Conservation (phyloP, 2,797 vertebrate genomes). For the Emydoidea blandingii region DNA sequence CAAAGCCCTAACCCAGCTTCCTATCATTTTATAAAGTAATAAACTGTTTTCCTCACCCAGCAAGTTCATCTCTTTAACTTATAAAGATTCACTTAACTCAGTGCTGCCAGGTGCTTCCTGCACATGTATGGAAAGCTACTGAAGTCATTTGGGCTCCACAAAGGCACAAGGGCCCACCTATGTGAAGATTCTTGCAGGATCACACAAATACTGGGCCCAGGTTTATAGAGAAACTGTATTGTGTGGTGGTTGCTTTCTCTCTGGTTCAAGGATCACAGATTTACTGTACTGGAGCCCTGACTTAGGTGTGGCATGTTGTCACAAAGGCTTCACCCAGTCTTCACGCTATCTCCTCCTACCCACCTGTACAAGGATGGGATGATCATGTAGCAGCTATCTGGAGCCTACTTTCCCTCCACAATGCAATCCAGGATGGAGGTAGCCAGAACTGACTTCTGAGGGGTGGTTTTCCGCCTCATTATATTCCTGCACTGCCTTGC, state of each 20-base stretch:
- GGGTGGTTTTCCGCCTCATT: not conserved
- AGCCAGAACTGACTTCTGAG: not conserved
- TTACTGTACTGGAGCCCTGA: not conserved
- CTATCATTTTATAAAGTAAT: not conserved
- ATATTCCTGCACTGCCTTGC: not conserved
- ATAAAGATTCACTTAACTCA: not conserved
- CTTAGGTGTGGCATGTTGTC: not conserved
- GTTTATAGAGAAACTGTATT: not conserved
- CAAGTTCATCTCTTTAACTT: not conserved
- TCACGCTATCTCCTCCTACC: not conserved
- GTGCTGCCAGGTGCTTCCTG: fast-evolving
- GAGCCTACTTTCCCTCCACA: not conserved
- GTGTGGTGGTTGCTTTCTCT: not conserved
- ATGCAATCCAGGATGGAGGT: not conserved
- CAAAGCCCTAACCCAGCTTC: not conserved
- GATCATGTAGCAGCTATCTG: not conserved
- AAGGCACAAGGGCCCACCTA: not conserved
- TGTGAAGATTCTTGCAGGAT: not conserved
- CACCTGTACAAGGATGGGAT: not conserved
- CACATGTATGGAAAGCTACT: fast-evolving
- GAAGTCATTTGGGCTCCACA: fast-evolving
- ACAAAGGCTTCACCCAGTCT: not conserved
- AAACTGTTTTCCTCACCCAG: not conserved
- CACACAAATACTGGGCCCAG: not conserved
- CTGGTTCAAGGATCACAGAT: not conserved